These are phyloP conservation scores for Sinohyriopsis cumingii DNA, from an alignment of 2,888 invertebrate genomes.

Conservation along the genomic window DNA sequence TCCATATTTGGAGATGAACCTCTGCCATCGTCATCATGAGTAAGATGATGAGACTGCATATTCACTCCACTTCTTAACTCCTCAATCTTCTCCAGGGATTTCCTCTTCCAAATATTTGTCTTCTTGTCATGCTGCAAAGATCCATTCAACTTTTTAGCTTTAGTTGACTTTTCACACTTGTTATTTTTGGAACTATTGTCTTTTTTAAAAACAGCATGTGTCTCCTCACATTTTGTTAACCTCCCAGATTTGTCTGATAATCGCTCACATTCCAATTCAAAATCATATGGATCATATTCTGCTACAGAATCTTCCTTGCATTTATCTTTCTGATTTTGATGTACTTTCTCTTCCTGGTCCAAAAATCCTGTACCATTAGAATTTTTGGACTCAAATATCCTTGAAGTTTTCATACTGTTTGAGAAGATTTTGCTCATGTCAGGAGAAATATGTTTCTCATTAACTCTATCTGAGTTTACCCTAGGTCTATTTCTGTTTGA, in stretches of 20 bases:
- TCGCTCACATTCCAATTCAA: conserved; percentile 42
- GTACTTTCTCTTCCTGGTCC: background rate
- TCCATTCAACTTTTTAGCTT: background rate
- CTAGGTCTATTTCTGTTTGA: too few species aligned
- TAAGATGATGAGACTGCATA: too few species aligned
- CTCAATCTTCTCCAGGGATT: too few species aligned
- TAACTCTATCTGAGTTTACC: too few species aligned
- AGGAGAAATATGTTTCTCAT: too few species aligned
- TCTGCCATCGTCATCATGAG: too few species aligned
- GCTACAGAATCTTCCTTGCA: conserved; percentile 11
- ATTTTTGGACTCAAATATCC: background rate
- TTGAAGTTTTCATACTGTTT: background rate
- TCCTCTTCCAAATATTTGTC: too few species aligned
- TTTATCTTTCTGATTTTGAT: background rate
- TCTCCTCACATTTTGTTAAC: conserved; percentile 15
- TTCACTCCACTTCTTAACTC: too few species aligned
- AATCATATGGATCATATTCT: conserved; percentile 51
- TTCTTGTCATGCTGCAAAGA: too few species aligned
- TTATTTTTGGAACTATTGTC: conserved; percentile 5
- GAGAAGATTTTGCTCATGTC: background rate
- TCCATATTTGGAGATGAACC: too few species aligned
- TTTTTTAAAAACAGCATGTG: conserved; percentile 20
- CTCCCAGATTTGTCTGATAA: conserved; percentile 21
- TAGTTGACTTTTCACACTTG: conserved; percentile 1
- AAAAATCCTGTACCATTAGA: background rate